These are phyloP conservation scores for Orchesella cincta DNA, from an alignment of 1,140 invertebrate genomes.

Conservation along the genomic window DNA sequence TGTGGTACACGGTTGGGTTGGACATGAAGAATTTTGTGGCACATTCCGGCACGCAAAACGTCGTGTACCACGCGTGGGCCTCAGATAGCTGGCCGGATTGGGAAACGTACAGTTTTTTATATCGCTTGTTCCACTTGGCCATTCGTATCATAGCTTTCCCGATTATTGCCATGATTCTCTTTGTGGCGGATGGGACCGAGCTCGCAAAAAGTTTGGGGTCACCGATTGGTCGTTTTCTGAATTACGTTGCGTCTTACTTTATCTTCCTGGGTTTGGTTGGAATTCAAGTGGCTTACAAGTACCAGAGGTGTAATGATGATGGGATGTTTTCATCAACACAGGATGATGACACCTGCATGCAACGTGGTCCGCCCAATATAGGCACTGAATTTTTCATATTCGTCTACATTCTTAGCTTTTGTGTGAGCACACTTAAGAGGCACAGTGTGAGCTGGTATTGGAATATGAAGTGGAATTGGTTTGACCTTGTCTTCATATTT, in stretches of 20 bases:
- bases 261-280: not conserved
- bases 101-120: not conserved
- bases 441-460: conserved; percentile 12
- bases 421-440: not conserved
- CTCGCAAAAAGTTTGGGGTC: not conserved
- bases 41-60: conserved; percentile 69
- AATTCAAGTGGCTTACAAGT: not conserved
- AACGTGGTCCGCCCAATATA: conserved; percentile 5
- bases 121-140: not conserved
- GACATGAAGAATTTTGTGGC: conserved; percentile 75
- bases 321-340: not conserved
- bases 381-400: conserved; percentile 9
- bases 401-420: not conserved
- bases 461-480: not conserved
- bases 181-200: not conserved
- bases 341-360: not conserved
- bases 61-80: conserved; percentile 13
- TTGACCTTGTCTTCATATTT: not conserved
- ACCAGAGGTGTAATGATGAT: not conserved
- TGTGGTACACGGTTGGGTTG: conserved; percentile 70
- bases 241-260: not conserved
- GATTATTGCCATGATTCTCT: not conserved
- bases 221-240: not conserved
- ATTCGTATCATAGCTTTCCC: not conserved
- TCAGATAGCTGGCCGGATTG: conserved; percentile 18